Percentiles rank a stretch among this genome's conserved stretches.
phyloP scores from a whole-genome alignment of 1,140 invertebrate genomes.

The Chymomyza costata region DNA sequence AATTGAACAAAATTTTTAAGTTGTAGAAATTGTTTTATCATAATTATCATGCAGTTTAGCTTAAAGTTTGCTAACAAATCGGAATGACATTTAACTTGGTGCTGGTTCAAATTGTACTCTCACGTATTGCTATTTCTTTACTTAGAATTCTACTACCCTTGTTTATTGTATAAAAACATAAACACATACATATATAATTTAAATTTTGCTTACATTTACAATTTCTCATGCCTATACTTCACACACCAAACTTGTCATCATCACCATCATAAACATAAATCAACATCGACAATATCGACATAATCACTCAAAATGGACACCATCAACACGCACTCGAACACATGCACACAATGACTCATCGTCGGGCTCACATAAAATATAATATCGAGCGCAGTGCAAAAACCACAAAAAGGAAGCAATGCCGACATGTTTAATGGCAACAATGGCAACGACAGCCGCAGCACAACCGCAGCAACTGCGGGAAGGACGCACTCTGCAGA shows the following conservation, averaged over 20 bases:
- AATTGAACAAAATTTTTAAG: too few relatives aligned
- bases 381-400: conserved; percentile 32
- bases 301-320: conserved; percentile 64
- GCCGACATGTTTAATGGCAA: conserved; percentile 68
- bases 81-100: too few relatives aligned
- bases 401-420: conserved; percentile 54
- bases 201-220: conserved; percentile 31
- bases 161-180: too few relatives aligned
- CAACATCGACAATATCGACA: conserved; percentile 73
- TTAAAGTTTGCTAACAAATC: too few relatives aligned
- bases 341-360: conserved; percentile 16
- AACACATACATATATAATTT: conserved; percentile 7
- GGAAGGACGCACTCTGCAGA: background rate
- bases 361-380: conserved; percentile 44
- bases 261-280: conserved; percentile 41
- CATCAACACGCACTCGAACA: conserved; percentile 7
- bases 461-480: background rate
- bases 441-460: conserved; percentile 24
- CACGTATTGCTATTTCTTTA: too few relatives aligned
- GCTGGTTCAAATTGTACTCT: too few relatives aligned
- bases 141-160: too few relatives aligned
- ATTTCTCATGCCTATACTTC: conserved; percentile 39
- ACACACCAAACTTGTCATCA: conserved; percentile 44
- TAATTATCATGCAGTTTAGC: too few relatives aligned
- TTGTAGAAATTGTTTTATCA: too few relatives aligned